These are phyloP conservation scores for Metopolophium dirhodum DNA, from an alignment of 1,140 invertebrate genomes.

Conservation along the genomic window DNA sequence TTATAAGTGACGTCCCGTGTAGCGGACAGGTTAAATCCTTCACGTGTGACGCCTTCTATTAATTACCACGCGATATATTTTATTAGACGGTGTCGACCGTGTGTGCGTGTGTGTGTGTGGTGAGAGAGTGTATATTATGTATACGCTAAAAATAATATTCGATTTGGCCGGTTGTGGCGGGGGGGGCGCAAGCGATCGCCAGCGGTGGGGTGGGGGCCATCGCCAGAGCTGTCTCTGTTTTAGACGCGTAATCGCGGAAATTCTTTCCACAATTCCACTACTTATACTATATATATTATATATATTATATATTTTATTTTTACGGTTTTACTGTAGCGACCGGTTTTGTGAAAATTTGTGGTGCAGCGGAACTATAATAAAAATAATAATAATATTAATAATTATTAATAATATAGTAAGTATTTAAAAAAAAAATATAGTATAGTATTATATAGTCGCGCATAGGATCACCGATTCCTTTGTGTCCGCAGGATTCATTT, in stretches of 20 bases:
- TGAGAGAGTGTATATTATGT: neutral
- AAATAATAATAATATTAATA: too few relatives aligned
- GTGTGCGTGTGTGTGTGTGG: neutral
- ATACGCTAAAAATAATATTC: constrained; percentile 54
- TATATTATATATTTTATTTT: too few relatives aligned
- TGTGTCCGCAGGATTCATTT: neutral
- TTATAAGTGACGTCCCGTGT: constrained; percentile 56
- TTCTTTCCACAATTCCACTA: neutral
- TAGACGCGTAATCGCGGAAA: constrained; percentile 1
- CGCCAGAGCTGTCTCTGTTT: neutral
- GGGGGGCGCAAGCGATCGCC: neutral
- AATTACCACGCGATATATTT: constrained; percentile 55
- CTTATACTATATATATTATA: too few relatives aligned
- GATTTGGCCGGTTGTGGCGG: constrained; percentile 25
- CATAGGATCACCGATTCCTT: neutral
- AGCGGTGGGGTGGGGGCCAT: neutral
- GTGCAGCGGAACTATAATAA: too few relatives aligned
- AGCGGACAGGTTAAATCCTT: constrained; percentile 56
- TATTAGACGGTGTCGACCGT: constrained; percentile 43
- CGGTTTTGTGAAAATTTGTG: neutral
- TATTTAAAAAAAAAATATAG: neutral
- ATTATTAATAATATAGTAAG: neutral
- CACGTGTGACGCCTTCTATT: constrained; percentile 56
- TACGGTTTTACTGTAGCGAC: neutral
- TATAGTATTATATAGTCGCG: neutral